phyloP scores from a whole-genome alignment of 2,888 invertebrate genomes.

The Agrotis exclamationis region DNA sequence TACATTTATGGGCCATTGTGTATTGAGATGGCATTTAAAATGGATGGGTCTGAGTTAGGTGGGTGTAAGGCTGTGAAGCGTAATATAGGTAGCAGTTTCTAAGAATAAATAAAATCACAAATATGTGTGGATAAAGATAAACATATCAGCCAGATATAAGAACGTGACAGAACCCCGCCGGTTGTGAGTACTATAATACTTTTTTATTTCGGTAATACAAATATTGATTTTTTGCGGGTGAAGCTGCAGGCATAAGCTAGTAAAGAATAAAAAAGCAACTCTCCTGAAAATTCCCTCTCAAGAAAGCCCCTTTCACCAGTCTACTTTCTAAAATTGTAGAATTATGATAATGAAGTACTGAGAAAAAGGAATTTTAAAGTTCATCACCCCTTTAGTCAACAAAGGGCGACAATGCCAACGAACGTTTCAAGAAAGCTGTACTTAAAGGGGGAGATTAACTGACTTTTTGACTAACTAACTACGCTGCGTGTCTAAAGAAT shows the following conservation, averaged over 20 bases:
- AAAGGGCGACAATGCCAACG: conserved; percentile 11
- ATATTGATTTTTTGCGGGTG: no score
- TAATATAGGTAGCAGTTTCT: neutral
- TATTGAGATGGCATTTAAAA: conserved; percentile 36
- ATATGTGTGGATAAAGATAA: neutral
- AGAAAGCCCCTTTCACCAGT: conserved; percentile 10
- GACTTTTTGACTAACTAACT: neutral
- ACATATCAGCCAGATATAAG: no score
- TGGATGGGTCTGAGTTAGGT: conserved; percentile 15
- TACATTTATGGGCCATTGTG: conserved; percentile 55
- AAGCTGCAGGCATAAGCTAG: no score
- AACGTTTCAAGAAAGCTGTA: neutral
- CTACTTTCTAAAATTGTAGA: conserved; percentile 43
- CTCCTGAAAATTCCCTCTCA: conserved; percentile 1
- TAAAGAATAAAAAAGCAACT: neutral
- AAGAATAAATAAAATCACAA: neutral
- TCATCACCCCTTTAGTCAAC: conserved; percentile 5
- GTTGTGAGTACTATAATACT: no score
- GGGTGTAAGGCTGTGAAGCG: conserved; percentile 8
- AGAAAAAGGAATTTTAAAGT: conserved; percentile 44
- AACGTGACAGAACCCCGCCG: no score
- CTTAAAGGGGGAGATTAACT: neutral
- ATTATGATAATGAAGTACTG: conserved; percentile 51
- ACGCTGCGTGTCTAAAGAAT: neutral
- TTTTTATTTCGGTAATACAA: no score